These are phyloP conservation scores for Gasterosteus aculeatus DNA, from an alignment of 2,113 vertebrate species.

Conservation along the genomic window DNA sequence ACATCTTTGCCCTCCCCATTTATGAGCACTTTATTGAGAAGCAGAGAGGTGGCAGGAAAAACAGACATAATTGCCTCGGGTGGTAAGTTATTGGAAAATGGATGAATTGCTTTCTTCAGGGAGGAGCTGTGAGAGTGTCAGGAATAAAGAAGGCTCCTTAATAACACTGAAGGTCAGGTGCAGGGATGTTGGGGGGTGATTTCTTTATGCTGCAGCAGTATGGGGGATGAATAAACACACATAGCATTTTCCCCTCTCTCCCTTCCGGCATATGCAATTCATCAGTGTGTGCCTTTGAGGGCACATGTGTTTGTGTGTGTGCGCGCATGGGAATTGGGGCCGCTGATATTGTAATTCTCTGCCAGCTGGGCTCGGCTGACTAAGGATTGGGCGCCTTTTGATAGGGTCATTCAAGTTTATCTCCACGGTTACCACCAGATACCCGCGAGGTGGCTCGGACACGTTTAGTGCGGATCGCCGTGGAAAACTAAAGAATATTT, in stretches of 20 bases:
- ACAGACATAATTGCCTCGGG: slow-evolving; percentile 79
- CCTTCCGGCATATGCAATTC: slow-evolving; percentile 52
- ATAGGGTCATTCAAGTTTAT: slow-evolving; percentile 51
- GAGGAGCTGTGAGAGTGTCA: slow-evolving; percentile 66
- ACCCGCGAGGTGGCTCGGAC: slow-evolving; percentile 26
- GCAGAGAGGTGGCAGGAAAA: slow-evolving; percentile 74
- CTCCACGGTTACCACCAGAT: slow-evolving; percentile 43
- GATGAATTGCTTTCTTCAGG: slow-evolving; percentile 77
- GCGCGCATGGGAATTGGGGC: slow-evolving; percentile 8
- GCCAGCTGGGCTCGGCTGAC: slow-evolving; percentile 37
- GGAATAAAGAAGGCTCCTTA: slow-evolving; percentile 72
- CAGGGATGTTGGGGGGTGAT: slow-evolving; percentile 51
- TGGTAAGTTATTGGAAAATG: slow-evolving; percentile 80
- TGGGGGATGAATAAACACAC: slow-evolving; percentile 57
- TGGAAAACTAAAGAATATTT: slow-evolving; percentile 14
- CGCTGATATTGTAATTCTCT: slow-evolving; percentile 45
- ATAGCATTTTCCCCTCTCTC: slow-evolving; percentile 26
- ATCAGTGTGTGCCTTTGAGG: slow-evolving; percentile 42
- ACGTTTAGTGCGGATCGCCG: not conserved
- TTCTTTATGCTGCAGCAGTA: slow-evolving; percentile 40
- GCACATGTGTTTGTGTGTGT: slow-evolving; percentile 28
- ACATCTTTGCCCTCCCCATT: slow-evolving; percentile 78
- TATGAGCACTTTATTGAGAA: slow-evolving; percentile 81
- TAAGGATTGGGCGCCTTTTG: slow-evolving; percentile 30
- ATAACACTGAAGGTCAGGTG: slow-evolving; percentile 76